Conservation (phyloP, 2,113 vertebrate genomes). For the Noturus placidus region DNA sequence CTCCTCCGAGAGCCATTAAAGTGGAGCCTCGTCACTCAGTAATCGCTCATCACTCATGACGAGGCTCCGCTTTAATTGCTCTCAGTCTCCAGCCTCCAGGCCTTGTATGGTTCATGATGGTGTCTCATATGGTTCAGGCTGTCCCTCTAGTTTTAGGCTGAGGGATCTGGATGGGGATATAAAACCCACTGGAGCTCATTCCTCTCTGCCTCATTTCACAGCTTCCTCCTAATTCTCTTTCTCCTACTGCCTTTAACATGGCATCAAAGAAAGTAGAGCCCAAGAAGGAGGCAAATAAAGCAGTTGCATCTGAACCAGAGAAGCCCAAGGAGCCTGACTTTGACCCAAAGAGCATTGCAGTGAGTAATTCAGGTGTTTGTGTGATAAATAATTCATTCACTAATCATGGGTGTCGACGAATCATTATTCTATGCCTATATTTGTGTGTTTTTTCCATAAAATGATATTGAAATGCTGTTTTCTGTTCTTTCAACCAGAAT, state of each 20-base stretch:
- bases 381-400: neutral
- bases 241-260: slow-evolving; percentile 37
- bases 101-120: slow-evolving; percentile 44
- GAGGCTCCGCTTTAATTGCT: too few relatives aligned
- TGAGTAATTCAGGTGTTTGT: slow-evolving; percentile 15
- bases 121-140: neutral
- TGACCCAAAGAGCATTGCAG: slow-evolving; percentile 49
- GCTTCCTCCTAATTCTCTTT: neutral
- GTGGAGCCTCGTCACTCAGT: slow-evolving; percentile 24
- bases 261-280: slow-evolving; percentile 54
- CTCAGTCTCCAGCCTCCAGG: slow-evolving; percentile 24
- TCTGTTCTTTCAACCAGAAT: neutral
- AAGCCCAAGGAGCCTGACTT: slow-evolving; percentile 49
- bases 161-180: slow-evolving; percentile 39
- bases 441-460: neutral
- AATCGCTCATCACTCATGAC: too few relatives aligned
- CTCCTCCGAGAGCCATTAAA: slow-evolving; percentile 18
- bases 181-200: slow-evolving; percentile 33
- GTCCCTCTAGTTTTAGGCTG: slow-evolving; percentile 8
- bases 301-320: slow-evolving; percentile 37
- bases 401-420: neutral
- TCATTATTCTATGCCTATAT: neutral
- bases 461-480: neutral
- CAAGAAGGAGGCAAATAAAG: slow-evolving; percentile 45
- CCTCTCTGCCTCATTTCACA: slow-evolving; percentile 12